Conservation (phyloP, 2,113 vertebrate genomes). For the Myotis yumanensis region DNA sequence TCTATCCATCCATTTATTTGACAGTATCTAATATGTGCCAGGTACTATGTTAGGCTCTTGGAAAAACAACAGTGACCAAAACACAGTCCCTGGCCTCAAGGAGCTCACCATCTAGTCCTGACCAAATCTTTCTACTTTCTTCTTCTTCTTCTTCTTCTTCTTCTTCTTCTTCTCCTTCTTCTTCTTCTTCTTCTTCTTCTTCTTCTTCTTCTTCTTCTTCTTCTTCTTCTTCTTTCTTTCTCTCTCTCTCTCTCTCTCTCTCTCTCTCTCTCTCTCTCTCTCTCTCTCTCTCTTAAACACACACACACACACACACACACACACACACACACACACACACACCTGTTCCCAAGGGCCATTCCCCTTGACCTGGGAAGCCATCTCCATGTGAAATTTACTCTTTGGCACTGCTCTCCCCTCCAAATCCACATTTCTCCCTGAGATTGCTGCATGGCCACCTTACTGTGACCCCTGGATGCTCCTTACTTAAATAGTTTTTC, state of each 20-base stretch:
- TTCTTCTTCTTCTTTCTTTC: neutral
- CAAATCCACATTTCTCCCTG: neutral
- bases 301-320: no score
- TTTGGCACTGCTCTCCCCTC: neutral
- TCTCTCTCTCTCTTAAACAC: neutral
- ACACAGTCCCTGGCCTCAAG: neutral
- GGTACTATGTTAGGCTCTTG: constrained; percentile 4
- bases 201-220: neutral
- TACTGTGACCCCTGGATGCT: neutral
- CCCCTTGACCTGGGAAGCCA: neutral
- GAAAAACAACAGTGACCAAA: constrained; percentile 16
- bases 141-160: neutral
- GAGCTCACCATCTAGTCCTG: neutral
- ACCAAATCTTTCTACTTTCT: neutral
- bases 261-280: neutral
- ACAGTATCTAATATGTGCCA: neutral
- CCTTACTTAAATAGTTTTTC: neutral
- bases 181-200: neutral
- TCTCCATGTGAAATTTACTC: neutral
- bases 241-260: neutral
- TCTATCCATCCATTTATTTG: neutral
- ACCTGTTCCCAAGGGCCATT: neutral
- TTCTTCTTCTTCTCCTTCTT: neutral
- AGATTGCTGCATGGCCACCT: neutral
- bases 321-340: neutral